These are phyloP conservation scores for Andinoacara biseriatus DNA, from an alignment of 2,113 vertebrate species.

Conservation along the genomic window DNA sequence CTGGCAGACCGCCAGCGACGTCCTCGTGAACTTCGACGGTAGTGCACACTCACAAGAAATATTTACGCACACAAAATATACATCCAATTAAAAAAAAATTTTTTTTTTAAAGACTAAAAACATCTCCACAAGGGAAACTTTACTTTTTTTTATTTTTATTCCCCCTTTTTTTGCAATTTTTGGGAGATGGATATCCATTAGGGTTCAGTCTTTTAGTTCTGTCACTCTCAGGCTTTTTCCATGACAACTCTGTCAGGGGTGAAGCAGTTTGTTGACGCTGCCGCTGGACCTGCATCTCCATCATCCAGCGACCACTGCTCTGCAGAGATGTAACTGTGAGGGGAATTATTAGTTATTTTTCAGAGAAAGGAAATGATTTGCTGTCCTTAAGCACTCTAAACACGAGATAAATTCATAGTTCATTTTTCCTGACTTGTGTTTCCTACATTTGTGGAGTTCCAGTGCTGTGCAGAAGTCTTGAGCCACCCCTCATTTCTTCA, in stretches of 20 bases:
- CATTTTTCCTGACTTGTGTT: not conserved
- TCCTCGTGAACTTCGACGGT: conserved; percentile 16
- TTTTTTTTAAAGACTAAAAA: conserved; percentile 40
- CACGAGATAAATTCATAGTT: not conserved
- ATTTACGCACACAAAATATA: conserved; percentile 53
- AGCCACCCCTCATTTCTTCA: not conserved
- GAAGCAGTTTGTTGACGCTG: not conserved
- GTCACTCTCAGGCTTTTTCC: conserved; percentile 20
- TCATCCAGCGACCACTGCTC: conserved; percentile 41
- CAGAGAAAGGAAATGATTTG: not conserved
- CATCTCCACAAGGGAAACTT: conserved; percentile 31
- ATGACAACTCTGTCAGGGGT: not conserved
- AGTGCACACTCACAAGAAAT: conserved; percentile 58
- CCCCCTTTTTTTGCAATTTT: not conserved
- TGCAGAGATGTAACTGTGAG: conserved; percentile 30
- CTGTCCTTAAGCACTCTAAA: not conserved
- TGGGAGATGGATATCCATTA: not conserved
- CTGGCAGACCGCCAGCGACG: conserved; percentile 22
- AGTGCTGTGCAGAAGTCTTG: not conserved
- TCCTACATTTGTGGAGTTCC: not conserved
- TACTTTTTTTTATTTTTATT: not conserved
- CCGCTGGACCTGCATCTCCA: not conserved
- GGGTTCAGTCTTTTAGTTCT: conserved; percentile 10
- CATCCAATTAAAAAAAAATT: not conserved
- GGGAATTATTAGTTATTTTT: not conserved